Percentiles rank a stretch among this genome's conserved stretches.
Evolutionary conservation across 2,888 invertebrate species (phyloP).

Genomic region (Caenorhabditis uteleia): DNA sequence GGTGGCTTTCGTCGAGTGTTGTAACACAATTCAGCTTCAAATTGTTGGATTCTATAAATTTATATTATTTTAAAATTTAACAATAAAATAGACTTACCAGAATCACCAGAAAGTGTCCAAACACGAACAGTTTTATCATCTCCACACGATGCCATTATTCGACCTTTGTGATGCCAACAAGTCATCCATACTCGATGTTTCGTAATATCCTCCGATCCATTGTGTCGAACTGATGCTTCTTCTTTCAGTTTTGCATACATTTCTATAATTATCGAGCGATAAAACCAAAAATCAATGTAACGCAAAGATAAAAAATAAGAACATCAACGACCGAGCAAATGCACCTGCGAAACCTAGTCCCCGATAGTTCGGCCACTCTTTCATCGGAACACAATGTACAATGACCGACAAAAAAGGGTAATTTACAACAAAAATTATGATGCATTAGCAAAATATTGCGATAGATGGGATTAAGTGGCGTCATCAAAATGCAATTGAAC

Average conservation of each 20-base stretch:
- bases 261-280: background rate
- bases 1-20: conserved; percentile 77
- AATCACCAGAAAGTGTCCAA: conserved; percentile 44
- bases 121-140: conserved; percentile 60
- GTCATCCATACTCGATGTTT: conserved; percentile 55
- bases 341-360: too few relatives aligned
- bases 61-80: conserved; percentile 1
- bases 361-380: too few relatives aligned
- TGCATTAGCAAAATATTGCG: too few relatives aligned
- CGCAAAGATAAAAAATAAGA: too few relatives aligned
- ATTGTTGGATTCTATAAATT: background rate
- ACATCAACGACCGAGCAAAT: too few relatives aligned
- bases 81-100: conserved; percentile 7
- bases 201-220: background rate
- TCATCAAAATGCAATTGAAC: too few relatives aligned
- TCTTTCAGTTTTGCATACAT: background rate
- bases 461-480: too few relatives aligned
- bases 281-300: background rate
- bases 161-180: conserved; percentile 60
- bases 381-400: too few relatives aligned
- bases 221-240: background rate
- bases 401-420: too few relatives aligned
- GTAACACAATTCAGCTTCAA: conserved; percentile 23
- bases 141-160: conserved; percentile 59
- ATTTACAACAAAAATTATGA: too few relatives aligned